Percentiles rank a stretch among this genome's conserved stretches.
Evolutionary conservation across 2,113 vertebrate species (phyloP).

Genomic region (Chloropsis hardwickii): DNA sequence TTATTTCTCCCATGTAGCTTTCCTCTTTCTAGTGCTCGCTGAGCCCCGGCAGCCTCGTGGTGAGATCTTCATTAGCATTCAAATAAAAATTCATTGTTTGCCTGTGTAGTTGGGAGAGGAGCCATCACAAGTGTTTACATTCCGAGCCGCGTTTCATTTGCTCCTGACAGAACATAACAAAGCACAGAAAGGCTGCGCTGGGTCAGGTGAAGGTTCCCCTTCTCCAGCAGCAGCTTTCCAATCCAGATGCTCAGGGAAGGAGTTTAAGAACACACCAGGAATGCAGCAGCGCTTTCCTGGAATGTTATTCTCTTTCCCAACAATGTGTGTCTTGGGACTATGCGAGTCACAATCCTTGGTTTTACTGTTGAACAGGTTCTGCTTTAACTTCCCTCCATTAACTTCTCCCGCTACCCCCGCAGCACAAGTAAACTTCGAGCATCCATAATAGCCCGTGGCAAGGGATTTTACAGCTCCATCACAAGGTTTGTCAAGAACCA

Average conservation of each 20-base stretch:
- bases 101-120: not conserved
- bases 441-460: not conserved
- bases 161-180: not conserved
- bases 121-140: slow-evolving; percentile 47
- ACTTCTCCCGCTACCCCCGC: not conserved
- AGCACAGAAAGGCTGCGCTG: not conserved
- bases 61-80: slow-evolving; percentile 55
- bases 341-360: not conserved
- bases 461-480: slow-evolving; percentile 42
- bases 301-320: not conserved
- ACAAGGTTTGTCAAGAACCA: slow-evolving; percentile 10
- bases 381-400: slow-evolving; percentile 46
- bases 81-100: slow-evolving; percentile 38
- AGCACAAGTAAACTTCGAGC: slow-evolving; percentile 11
- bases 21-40: not conserved
- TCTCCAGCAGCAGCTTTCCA: not conserved
- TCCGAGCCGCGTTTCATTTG: not conserved
- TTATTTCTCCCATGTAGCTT: not conserved
- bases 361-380: slow-evolving; percentile 26
- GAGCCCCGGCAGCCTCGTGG: not conserved
- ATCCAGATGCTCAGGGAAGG: not conserved
- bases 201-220: not conserved
- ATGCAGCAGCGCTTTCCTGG: not conserved
- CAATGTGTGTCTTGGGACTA: not conserved
- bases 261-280: not conserved